Evolutionary conservation across 2,888 invertebrate genomes (phyloP).

Genomic region (Acronicta psi): DNA sequence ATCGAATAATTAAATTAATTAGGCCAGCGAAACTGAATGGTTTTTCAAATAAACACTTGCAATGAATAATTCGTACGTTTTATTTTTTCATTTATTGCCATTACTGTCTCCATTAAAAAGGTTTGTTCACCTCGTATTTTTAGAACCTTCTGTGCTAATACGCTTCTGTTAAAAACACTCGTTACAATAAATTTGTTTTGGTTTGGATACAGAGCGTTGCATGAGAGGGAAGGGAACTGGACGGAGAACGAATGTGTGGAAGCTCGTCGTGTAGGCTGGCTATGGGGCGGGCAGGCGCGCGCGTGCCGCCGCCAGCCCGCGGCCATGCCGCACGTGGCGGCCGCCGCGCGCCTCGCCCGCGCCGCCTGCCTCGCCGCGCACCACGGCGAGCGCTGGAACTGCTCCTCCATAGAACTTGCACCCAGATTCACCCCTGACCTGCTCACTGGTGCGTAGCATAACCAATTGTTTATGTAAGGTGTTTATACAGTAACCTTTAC

Average conservation of each 20-base stretch:
- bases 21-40: conserved; percentile 20
- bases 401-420: conserved; percentile 92
- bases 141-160: neutral
- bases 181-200: conserved; percentile 30
- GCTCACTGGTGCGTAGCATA: conserved; percentile 90
- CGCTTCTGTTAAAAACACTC: conserved; percentile 16
- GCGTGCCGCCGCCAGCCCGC: conserved; percentile 91
- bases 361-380: conserved; percentile 92
- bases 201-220: conserved; percentile 73
- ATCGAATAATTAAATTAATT: conserved; percentile 36
- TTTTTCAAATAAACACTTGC: conserved; percentile 46
- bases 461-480: conserved; percentile 49
- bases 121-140: conserved; percentile 16
- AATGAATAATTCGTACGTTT: conserved; percentile 33
- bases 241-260: conserved; percentile 80
- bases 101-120: conserved; percentile 16
- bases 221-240: conserved; percentile 85
- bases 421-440: conserved; percentile 93
- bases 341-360: conserved; percentile 91
- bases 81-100: conserved; percentile 27
- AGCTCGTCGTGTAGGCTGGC: conserved; percentile 83
- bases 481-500: too few species aligned
- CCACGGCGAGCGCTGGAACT: conserved; percentile 94
- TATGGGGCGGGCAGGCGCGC: conserved; percentile 90
- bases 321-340: conserved; percentile 93